Evolutionary conservation across 2,113 vertebrate genomes (phyloP).

Genomic region (Phoenicopterus ruber): DNA sequence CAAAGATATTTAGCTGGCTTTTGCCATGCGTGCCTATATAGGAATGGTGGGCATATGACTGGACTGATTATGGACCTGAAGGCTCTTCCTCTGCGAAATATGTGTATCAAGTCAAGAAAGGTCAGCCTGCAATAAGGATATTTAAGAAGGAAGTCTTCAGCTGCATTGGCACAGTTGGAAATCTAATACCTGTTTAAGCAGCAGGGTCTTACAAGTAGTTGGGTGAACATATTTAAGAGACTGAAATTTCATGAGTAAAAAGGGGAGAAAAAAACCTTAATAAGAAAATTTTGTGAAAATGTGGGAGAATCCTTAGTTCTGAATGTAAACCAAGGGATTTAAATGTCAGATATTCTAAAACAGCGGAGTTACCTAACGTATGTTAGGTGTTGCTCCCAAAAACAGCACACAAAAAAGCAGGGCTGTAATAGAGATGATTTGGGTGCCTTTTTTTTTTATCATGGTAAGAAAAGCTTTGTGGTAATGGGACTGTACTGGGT

Average conservation of each 20-base stretch:
- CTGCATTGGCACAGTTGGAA: background rate
- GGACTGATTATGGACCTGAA: background rate
- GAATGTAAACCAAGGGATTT: background rate
- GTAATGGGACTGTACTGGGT: background rate
- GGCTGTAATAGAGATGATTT: background rate
- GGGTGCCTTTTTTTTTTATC: background rate
- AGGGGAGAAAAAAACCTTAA: background rate
- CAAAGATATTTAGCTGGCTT: slow-evolving; percentile 18
- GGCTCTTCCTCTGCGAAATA: slow-evolving; percentile 2
- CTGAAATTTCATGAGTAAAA: background rate
- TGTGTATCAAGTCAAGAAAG: background rate
- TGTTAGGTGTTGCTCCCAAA: background rate
- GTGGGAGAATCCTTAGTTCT: background rate
- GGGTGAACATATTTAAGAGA: background rate
- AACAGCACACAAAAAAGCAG: background rate
- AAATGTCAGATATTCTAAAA: background rate
- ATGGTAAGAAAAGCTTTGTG: background rate
- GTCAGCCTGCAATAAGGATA: background rate
- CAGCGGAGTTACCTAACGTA: background rate
- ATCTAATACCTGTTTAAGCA: slow-evolving; percentile 20
- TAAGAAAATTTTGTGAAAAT: background rate
- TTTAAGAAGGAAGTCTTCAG: slow-evolving; percentile 7
- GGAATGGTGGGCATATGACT: background rate
- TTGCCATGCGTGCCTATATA: background rate
- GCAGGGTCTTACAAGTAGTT: background rate